Evolutionary conservation across 2,113 vertebrate genomes (phyloP).

Genomic region (Sclerurus mexicanus): DNA sequence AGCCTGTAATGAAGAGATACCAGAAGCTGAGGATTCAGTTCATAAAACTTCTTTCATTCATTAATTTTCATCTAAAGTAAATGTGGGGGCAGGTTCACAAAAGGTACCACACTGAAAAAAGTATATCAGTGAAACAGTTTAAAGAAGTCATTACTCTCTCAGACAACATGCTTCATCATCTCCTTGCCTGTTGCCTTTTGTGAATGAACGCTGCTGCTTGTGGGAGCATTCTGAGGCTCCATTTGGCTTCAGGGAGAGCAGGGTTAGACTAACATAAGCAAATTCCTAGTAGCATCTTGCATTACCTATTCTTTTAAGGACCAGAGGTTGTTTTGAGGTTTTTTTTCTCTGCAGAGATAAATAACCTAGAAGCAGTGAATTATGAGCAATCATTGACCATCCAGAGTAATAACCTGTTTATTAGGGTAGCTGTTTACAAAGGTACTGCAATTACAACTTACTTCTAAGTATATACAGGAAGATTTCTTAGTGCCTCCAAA

Average conservation of each 20-base stretch:
- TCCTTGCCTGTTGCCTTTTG: background rate
- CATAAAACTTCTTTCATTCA: background rate
- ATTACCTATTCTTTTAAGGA: background rate
- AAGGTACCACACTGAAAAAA: background rate
- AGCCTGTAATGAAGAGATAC: background rate
- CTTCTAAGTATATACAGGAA: background rate
- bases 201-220: background rate
- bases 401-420: constrained; percentile 31
- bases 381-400: background rate
- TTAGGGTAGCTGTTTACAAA: background rate
- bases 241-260: background rate
- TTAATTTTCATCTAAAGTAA: background rate
- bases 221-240: background rate
- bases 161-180: background rate
- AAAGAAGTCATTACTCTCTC: background rate
- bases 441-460: background rate
- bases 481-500: background rate
- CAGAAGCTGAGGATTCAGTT: background rate
- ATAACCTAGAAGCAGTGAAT: background rate
- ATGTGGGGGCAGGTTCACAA: background rate
- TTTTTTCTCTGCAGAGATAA: background rate
- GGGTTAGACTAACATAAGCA: background rate
- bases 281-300: background rate
- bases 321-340: background rate
- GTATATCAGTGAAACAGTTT: background rate